Percentiles rank a stretch among this genome's conserved stretches.
Conservation (phyloP, 2,888 invertebrate species). For the Camponotus fellah region DNA sequence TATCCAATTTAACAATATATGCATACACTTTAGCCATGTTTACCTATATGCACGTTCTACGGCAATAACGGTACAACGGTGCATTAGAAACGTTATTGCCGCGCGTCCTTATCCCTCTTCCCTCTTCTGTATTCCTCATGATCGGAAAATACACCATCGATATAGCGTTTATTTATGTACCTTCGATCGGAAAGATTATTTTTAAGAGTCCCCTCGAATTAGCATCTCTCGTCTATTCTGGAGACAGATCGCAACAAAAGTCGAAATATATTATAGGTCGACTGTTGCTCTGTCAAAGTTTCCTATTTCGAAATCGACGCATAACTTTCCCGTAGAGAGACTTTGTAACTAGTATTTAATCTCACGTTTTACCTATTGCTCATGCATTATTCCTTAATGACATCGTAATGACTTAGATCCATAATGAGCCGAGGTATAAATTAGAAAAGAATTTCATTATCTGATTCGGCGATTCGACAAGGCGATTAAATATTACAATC, state of each 20-base stretch:
- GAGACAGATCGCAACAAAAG: constrained; percentile 61
- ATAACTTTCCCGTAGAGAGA: background rate
- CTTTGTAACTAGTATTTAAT: constrained; percentile 10
- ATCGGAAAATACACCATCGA: background rate
- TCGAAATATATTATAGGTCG: constrained; percentile 68
- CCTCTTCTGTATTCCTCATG: background rate
- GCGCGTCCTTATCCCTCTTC: background rate
- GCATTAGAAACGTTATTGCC: constrained; percentile 66
- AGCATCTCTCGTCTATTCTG: constrained; percentile 7
- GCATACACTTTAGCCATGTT: background rate
- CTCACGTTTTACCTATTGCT: constrained; percentile 6
- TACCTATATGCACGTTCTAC: background rate
- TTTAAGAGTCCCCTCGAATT: constrained; percentile 5
- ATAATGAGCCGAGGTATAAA: background rate
- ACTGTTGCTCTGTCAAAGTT: constrained; percentile 61
- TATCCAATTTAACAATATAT: background rate
- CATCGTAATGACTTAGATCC: background rate
- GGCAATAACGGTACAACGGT: constrained; percentile 43
- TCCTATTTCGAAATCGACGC: background rate
- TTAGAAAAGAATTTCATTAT: constrained; percentile 8
- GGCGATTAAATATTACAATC: background rate
- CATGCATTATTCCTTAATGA: background rate
- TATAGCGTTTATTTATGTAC: background rate
- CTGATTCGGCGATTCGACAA: background rate
- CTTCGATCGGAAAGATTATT: constrained; percentile 21